phyloP scores from a whole-genome alignment of 2,888 invertebrate species.

The Lamellibrachia satsuma region DNA sequence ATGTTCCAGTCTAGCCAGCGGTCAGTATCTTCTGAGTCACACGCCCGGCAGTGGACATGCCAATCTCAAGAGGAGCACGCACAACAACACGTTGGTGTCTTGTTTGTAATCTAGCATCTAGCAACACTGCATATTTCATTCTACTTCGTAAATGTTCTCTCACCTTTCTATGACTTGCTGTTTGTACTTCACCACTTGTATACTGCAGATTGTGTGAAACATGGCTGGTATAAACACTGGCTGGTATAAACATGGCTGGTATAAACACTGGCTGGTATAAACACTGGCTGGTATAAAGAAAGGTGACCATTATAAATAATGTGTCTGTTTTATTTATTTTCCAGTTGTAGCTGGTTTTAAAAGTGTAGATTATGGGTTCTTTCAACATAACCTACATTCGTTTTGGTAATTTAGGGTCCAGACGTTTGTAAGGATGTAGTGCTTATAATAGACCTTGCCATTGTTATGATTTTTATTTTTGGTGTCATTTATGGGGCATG shows the following conservation, averaged over 20 bases:
- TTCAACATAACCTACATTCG: too few relatives aligned
- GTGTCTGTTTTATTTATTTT: too few relatives aligned
- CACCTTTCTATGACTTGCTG: not conserved
- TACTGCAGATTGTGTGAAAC: not conserved
- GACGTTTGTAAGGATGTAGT: not conserved
- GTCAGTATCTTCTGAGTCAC: slow-evolving; percentile 51
- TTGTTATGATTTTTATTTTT: not conserved
- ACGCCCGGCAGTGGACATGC: slow-evolving; percentile 44
- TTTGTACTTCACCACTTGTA: not conserved
- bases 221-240: too few relatives aligned
- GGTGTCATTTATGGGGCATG: not conserved
- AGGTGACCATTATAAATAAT: too few relatives aligned
- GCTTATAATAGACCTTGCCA: not conserved
- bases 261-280: too few relatives aligned
- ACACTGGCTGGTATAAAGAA: too few relatives aligned
- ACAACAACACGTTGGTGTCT: slow-evolving; percentile 39
- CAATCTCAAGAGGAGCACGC: slow-evolving; percentile 43
- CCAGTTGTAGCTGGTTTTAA: not conserved
- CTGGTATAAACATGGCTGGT: too few relatives aligned
- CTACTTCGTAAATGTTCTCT: not conserved
- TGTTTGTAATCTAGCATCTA: too few relatives aligned
- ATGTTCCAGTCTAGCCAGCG: slow-evolving; percentile 46
- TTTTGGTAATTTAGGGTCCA: not conserved
- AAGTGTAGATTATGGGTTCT: not conserved
- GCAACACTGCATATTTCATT: not conserved